These are phyloP conservation scores for Apamea epomidion DNA, from an alignment of 2,888 invertebrate genomes.

Conservation along the genomic window DNA sequence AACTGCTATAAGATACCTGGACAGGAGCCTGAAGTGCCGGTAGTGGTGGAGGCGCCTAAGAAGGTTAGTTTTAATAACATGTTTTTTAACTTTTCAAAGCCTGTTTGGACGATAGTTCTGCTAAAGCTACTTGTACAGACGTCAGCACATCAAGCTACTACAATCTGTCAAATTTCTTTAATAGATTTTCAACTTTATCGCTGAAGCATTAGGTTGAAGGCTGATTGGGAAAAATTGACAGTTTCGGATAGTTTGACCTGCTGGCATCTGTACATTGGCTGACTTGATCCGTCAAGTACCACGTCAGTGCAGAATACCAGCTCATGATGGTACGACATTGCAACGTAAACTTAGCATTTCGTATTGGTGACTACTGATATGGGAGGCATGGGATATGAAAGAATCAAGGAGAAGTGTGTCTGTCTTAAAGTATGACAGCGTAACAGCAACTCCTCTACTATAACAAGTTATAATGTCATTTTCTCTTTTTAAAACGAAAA, in stretches of 20 bases:
- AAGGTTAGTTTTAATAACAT: slow-evolving; percentile 4
- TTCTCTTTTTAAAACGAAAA: too few species aligned
- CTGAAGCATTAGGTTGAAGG: too few species aligned
- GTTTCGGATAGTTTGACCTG: too few species aligned
- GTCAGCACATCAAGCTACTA: too few species aligned
- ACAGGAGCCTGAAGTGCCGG: slow-evolving; percentile 14
- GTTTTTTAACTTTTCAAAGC: neutral
- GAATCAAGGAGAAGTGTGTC: neutral
- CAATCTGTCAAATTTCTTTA: too few species aligned
- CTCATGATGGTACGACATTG: neutral
- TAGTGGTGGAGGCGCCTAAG: slow-evolving; percentile 14
- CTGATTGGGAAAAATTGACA: too few species aligned
- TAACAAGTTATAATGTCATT: too few species aligned
- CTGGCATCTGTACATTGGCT: neutral
- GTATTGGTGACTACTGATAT: neutral
- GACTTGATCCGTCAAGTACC: neutral
- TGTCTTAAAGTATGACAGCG: neutral
- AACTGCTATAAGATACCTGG: slow-evolving; percentile 17
- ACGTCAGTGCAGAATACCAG: neutral
- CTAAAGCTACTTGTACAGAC: neutral
- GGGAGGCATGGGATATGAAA: neutral
- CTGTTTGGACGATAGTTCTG: neutral
- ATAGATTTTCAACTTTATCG: too few species aligned
- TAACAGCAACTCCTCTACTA: too few species aligned
- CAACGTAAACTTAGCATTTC: neutral